A percentile compares a stretch with the other conserved stretches of the same genome.
These are phyloP conservation scores for Xestia xanthographa DNA, from an alignment of 2,888 invertebrate genomes.

Conservation along the genomic window DNA sequence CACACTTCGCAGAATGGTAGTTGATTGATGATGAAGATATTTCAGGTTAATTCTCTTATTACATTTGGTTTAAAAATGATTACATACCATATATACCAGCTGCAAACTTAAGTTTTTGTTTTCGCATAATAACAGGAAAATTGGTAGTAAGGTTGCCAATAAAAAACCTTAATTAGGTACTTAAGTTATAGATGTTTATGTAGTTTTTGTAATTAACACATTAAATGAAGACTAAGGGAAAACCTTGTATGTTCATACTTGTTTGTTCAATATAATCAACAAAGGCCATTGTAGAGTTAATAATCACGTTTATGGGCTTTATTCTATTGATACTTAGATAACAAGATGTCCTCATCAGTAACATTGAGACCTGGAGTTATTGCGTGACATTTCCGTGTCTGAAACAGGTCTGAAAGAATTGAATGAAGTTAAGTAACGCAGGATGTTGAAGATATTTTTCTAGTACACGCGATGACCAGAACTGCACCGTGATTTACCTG, in stretches of 20 bases:
- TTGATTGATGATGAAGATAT: background rate
- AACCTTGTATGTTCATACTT: constrained; percentile 42
- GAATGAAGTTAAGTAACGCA: constrained; percentile 24
- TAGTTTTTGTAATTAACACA: constrained; percentile 37
- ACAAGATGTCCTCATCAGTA: constrained; percentile 42
- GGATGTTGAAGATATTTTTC: constrained; percentile 27
- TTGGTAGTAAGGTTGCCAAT: background rate
- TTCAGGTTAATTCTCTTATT: background rate
- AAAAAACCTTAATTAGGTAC: constrained; percentile 9
- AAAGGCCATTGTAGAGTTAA: constrained; percentile 48
- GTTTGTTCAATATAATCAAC: constrained; percentile 35
- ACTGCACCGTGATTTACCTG: constrained; percentile 3
- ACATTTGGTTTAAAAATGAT: background rate
- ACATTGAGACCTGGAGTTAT: constrained; percentile 35
- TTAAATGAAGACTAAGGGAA: constrained; percentile 35
- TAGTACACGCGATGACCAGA: constrained; percentile 27
- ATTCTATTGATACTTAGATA: constrained; percentile 36
- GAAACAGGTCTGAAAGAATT: constrained; percentile 23
- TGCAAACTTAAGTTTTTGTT: background rate
- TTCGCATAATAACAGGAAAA: constrained; percentile 9
- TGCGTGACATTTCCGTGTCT: constrained; percentile 50
- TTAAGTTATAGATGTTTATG: constrained; percentile 13
- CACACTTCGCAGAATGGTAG: background rate
- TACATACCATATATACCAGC: background rate
- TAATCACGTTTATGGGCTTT: constrained; percentile 40